Evolutionary conservation across 2,113 vertebrate species (phyloP), one percentile per base, ranked within the genome.

Genomic region (Chloroceryle aenea): DNA sequence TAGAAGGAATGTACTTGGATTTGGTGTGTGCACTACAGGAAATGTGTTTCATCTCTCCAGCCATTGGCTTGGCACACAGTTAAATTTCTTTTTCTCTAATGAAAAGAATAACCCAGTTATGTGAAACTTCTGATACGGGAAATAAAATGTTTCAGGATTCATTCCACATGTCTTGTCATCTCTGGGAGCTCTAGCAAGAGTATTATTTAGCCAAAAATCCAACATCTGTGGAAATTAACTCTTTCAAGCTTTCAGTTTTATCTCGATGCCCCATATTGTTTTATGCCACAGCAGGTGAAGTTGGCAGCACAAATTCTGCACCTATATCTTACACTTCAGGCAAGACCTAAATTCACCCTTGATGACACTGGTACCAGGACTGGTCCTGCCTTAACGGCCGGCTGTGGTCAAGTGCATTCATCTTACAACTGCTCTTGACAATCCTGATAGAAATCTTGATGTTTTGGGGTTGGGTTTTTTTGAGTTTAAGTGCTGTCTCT

Each of bases 1-100:
- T 34, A 79, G 67, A 36, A 91, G 74, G 80, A 94, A 87, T 78
- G 62, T 85, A 19, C 52, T 95, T 89, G 85, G 80, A 87, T 61
- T 56, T 90, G 68, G 11, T 63, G 61, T 26, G 26, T 63, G 56
- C 29, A 32, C 71, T 68, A 10, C 61, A 87, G 74, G 77, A 95
- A 92, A 85, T 71, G 25, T 36, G 13, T 86, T 90, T 80, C 34
- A 29, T 58, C 72, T 85, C 66, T 81, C 59, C 55, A 92, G 0
- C 17, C 2, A 1, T 6, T 96, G 88, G 55, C 50, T 90, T 81
- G 67, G 34, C 42, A 5, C 34, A 63, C 14, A 68, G 71, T 34
- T 76, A 55, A 71, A 11, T 50, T 50, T 81, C 78, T 69, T 62
- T 36, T 59, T 36, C 62, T 82, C 47, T 68, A 42, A 40, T 63